Conservation (phyloP, 2,113 vertebrate species). For the Brachypteracias leptosomus region DNA sequence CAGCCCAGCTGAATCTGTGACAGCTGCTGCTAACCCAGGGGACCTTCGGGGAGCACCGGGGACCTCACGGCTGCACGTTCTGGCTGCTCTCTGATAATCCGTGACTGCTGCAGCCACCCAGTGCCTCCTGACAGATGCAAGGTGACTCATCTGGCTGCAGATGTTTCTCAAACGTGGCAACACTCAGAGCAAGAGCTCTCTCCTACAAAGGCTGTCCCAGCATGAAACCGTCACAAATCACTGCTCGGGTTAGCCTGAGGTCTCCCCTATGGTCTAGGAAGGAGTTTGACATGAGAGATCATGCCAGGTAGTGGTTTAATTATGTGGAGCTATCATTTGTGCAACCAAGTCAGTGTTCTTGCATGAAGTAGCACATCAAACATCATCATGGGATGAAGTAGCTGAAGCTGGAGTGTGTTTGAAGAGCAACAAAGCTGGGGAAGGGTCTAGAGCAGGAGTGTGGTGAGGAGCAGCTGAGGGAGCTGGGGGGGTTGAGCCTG, state of each 20-base stretch:
- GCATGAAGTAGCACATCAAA: neutral
- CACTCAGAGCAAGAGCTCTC: neutral
- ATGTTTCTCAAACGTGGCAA: neutral
- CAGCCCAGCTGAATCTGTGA: neutral
- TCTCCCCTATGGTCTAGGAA: neutral
- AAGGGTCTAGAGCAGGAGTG: neutral
- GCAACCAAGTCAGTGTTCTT: fast-evolving
- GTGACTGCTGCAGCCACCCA: neutral
- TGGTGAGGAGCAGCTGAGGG: neutral
- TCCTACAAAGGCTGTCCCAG: neutral
- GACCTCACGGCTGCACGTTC: neutral
- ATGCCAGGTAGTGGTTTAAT: neutral
- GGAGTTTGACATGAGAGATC: neutral
- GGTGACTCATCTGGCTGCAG: constrained; percentile 13
- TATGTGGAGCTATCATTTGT: neutral
- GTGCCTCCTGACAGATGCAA: neutral
- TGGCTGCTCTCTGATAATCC: neutral
- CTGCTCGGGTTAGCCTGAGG: neutral
- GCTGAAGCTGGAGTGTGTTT: neutral
- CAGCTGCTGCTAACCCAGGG: neutral
- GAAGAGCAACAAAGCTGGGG: neutral
- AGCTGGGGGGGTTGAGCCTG: neutral
- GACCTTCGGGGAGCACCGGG: neutral
- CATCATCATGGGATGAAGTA: neutral
- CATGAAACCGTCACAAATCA: neutral